phyloP scores from a whole-genome alignment of 1,140 invertebrate species.

The Spodoptera frugiperda region DNA sequence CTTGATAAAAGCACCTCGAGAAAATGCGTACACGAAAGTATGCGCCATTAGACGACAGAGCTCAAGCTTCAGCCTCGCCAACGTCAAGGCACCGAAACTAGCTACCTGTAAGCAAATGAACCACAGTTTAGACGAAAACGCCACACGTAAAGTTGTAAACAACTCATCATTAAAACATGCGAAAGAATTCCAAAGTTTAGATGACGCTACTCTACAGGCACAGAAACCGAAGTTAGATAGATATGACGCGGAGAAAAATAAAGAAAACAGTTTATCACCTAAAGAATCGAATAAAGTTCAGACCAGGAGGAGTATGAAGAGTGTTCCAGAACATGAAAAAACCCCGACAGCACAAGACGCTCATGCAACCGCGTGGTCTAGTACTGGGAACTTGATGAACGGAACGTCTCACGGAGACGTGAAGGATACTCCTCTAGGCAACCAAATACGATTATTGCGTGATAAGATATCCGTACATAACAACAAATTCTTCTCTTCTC shows the following conservation, averaged over 20 bases:
- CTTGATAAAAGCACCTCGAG: conserved; percentile 90
- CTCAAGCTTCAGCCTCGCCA: conserved; percentile 91
- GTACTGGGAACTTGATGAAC: conserved; percentile 74
- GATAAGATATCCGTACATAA: conserved; percentile 83
- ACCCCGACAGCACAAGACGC: conserved; percentile 55
- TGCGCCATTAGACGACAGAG: conserved; percentile 93
- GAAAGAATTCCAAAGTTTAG: conserved; percentile 88
- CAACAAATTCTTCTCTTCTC: conserved; percentile 85
- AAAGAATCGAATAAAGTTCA: conserved; percentile 62
- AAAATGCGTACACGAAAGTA: conserved; percentile 94
- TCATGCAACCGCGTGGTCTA: conserved; percentile 59
- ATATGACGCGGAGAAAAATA: conserved; percentile 60
- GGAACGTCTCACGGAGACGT: conserved; percentile 64
- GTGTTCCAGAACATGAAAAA: conserved; percentile 74
- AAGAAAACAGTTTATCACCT: conserved; percentile 55
- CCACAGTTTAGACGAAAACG: conserved; percentile 90
- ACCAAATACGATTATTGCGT: conserved; percentile 75
- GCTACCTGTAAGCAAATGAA: conserved; percentile 87
- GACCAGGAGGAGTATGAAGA: conserved; percentile 69
- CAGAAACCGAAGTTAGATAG: conserved; percentile 63
- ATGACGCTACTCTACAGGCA: conserved; percentile 85
- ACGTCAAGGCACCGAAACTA: conserved; percentile 82
- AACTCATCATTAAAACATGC: conserved; percentile 72
- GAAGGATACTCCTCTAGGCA: conserved; percentile 76
- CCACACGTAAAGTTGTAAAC: conserved; percentile 77